Evolutionary conservation across 2,797 vertebrate species (phyloP).

Genomic region (Anguilla pacifica): DNA sequence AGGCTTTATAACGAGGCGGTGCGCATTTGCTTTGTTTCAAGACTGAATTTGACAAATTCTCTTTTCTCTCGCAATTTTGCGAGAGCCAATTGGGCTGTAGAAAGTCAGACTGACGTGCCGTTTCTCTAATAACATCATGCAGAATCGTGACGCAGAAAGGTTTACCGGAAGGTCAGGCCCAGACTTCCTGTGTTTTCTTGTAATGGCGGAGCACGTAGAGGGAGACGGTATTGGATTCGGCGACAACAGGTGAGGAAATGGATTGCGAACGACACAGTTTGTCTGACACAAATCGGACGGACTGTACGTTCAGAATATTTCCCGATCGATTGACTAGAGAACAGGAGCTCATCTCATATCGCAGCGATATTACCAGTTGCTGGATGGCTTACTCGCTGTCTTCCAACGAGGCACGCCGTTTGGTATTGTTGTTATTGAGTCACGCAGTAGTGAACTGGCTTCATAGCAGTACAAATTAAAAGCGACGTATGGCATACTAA

Average conservation of each 20-base stretch:
- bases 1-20: neutral
- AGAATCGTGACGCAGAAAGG: neutral
- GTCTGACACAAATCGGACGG: neutral
- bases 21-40: neutral
- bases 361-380: neutral
- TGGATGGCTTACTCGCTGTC: neutral
- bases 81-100: neutral
- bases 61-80: neutral
- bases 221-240: conserved; percentile 71
- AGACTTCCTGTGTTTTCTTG: conserved; percentile 62
- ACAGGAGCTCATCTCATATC: neutral
- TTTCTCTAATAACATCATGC: neutral
- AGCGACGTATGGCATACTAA: too few species aligned
- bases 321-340: neutral
- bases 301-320: neutral
- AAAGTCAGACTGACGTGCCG: neutral
- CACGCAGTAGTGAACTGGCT: neutral
- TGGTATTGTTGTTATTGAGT: neutral
- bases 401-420: neutral
- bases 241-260: conserved; percentile 75
- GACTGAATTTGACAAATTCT: neutral
- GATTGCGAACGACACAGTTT: neutral
- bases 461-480: neutral
- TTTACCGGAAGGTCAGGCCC: conserved; percentile 20
- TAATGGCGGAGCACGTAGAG: conserved; percentile 89